Conservation (phyloP, 2,797 vertebrate genomes). For the Sylvia borin region DNA sequence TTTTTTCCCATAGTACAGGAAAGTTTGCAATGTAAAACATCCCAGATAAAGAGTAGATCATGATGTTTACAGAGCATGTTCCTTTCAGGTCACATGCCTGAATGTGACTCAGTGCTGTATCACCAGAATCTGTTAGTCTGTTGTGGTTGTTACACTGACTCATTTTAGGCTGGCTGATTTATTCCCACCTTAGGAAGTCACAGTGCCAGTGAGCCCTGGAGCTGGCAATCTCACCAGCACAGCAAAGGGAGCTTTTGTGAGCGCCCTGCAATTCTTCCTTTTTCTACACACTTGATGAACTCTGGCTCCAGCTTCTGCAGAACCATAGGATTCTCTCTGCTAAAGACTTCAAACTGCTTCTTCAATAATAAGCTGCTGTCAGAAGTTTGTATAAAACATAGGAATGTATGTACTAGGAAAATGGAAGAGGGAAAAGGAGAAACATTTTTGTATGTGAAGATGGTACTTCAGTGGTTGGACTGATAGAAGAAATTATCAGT, state of each 20-base stretch:
- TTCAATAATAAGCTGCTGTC: neutral
- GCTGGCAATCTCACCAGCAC: neutral
- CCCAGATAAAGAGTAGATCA: neutral
- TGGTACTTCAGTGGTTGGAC: neutral
- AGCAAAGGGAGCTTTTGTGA: neutral
- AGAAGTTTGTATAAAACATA: neutral
- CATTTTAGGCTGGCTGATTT: neutral
- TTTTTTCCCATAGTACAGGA: neutral
- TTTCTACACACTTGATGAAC: neutral
- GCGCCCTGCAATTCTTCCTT: neutral
- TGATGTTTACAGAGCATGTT: neutral
- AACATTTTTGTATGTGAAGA: neutral
- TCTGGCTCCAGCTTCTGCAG: neutral
- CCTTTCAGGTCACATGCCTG: constrained; percentile 1
- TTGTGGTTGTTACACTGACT: constrained; percentile 13
- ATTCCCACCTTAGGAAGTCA: neutral
- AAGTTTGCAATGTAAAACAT: neutral
- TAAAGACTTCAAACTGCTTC: neutral
- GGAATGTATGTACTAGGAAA: neutral
- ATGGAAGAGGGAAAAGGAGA: neutral
- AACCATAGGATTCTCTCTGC: neutral
- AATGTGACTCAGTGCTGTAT: constrained; percentile 40
- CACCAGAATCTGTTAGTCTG: constrained; percentile 6
- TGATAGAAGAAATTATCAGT: neutral
- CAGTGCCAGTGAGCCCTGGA: neutral